A percentile compares a stretch with the other conserved stretches of the same genome.
Conservation (phyloP, 2,888 invertebrate genomes). For the Drosophila acutilabella region DNA sequence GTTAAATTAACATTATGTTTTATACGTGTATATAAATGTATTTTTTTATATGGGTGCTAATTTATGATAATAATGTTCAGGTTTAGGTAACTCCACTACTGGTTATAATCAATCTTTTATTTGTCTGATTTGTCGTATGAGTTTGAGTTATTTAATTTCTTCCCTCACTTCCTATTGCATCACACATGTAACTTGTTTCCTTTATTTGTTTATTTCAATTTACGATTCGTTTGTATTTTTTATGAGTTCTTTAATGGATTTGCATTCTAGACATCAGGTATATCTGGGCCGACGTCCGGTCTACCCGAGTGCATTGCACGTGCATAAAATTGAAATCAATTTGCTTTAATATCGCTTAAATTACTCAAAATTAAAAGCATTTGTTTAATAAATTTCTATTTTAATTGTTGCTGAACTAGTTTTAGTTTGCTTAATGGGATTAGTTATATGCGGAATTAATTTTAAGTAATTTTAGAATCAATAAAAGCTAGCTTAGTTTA, state of each 20-base stretch:
- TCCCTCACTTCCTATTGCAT: background rate
- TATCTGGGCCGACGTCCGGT: constrained; percentile 27
- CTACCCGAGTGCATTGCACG: constrained; percentile 64
- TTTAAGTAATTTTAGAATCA: no score
- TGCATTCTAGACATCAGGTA: constrained; percentile 11
- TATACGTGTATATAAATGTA: background rate
- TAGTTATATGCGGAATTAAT: no score
- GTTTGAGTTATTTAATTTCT: no score
- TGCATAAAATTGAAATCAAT: constrained; percentile 70
- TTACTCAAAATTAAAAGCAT: constrained; percentile 20
- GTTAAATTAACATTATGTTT: constrained; percentile 38
- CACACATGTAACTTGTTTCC: background rate
- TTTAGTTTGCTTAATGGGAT: background rate
- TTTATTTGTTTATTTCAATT: background rate
- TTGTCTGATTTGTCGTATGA: no score
- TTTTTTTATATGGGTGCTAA: constrained; percentile 37
- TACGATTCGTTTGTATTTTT: background rate
- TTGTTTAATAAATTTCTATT: background rate
- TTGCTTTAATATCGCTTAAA: constrained; percentile 37
- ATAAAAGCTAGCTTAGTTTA: no score
- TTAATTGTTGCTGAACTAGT: background rate
- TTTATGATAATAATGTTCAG: constrained; percentile 38
- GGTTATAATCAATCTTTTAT: background rate
- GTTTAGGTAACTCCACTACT: background rate
- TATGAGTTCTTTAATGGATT: constrained; percentile 13